Base-by-base conservation (phyloP, 2,797 vertebrate species). In the Hephaestus fuliginosus region DNA sequence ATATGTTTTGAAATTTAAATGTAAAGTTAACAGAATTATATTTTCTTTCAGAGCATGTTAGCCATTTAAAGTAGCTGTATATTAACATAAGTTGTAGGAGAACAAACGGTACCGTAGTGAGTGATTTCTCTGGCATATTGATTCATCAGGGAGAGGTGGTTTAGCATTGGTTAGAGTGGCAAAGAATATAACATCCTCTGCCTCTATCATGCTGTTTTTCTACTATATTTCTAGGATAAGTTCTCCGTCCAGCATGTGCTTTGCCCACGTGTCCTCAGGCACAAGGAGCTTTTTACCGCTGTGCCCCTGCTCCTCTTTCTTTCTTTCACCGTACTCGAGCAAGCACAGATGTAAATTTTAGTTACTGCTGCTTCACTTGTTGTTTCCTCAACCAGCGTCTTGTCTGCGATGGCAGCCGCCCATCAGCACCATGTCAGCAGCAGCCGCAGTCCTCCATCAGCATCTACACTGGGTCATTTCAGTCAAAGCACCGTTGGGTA, bases 371-470 rank as follows among this genome's bases (percentile, higher is more conserved):
- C 25, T 25, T 25, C 25, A 1, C 25, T 46, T 66, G 53, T 18
- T 49, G 60, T 55, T 25, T 81, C 63, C 58, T 77, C 52, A 63
- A 25, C 66, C 2, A 69, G 33, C 62, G 69, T 33, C 28, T 73
- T 72, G 57, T 77, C 57, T 51, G 61, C 62, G 60, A 44, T 9
- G 30, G 53, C 70, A 46, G 15, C 64, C 52, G 76, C 58, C 30
- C 48, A 78, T 83, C 69, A 68, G 51, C 55, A 55, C 17, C 68
- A 63, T 33, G 28, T 82, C 75, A 77, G 65, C 39, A 70, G 48
- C 78, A 60, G 69, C 52, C 68, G 22, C 28, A 51, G 48, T 57
- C 18, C 33, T 76, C 22, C 1, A 7, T 70, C 44, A 46, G 18
- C 11, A 28, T 86, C 48, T 55, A 30, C 39, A 44, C 48, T 39